Evolutionary conservation across 2,797 vertebrate genomes (phyloP).

Genomic region (Xerus rutilus): DNA sequence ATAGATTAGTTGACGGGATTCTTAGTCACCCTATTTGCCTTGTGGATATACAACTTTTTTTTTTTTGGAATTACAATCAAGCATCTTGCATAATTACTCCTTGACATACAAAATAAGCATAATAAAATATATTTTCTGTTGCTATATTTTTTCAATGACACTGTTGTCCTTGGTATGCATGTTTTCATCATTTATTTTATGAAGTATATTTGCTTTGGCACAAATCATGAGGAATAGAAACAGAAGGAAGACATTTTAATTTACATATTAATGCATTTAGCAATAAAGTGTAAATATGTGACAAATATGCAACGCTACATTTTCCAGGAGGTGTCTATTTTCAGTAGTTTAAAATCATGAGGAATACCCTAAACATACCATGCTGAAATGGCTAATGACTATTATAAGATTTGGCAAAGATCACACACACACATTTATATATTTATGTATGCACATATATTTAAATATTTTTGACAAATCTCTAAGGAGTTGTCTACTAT

Average conservation of each 20-base stretch:
- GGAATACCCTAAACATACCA: background rate
- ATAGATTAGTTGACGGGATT: slow-evolving; percentile 44
- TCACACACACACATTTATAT: background rate
- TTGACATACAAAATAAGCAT: slow-evolving; percentile 34
- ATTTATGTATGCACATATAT: background rate
- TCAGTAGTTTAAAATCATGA: background rate
- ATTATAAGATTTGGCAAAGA: background rate
- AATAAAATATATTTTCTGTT: background rate
- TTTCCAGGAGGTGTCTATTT: background rate
- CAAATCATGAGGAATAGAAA: background rate
- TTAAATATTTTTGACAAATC: background rate
- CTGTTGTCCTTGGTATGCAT: slow-evolving; percentile 12
- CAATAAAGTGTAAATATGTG: background rate
- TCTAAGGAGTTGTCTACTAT: background rate
- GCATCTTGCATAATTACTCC: slow-evolving; percentile 36
- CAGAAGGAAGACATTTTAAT: background rate
- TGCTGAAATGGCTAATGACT: background rate
- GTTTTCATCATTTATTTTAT: slow-evolving; percentile 10
- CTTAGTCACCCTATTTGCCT: slow-evolving; percentile 30
- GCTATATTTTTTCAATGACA: background rate
- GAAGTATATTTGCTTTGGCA: slow-evolving; percentile 40
- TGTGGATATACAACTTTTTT: slow-evolving; percentile 9
- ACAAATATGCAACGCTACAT: background rate
- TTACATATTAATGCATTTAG: background rate
- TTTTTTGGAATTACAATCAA: slow-evolving; percentile 60